phyloP scores from a whole-genome alignment of 1,140 invertebrate genomes.

The Scaptomyza hsui region DNA sequence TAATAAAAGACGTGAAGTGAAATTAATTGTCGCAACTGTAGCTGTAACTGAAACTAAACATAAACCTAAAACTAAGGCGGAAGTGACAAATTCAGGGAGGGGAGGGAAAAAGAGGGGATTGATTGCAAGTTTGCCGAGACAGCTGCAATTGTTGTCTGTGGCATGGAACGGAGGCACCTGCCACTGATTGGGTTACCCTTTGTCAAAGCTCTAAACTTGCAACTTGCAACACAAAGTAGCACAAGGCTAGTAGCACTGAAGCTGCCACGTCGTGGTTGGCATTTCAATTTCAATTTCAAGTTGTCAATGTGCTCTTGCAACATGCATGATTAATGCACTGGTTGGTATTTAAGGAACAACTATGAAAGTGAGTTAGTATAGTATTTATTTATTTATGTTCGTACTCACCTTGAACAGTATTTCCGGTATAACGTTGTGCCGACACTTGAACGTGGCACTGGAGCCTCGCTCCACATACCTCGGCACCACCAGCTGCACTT shows the following conservation, averaged over 20 bases:
- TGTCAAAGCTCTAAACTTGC: conserved; percentile 35
- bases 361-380: conserved; percentile 33
- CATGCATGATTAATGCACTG: conserved; percentile 45
- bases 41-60: conserved; percentile 36
- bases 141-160: conserved; percentile 37
- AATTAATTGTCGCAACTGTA: conserved; percentile 73
- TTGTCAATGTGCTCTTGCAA: conserved; percentile 47
- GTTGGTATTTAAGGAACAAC: conserved; percentile 15
- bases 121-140: conserved; percentile 49
- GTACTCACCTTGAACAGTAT: conserved; percentile 87
- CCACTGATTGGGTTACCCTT: conserved; percentile 38
- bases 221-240: conserved; percentile 50
- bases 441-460: conserved; percentile 86
- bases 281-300: conserved; percentile 71
- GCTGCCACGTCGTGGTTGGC: conserved; percentile 29
- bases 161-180: conserved; percentile 58
- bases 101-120: conserved; percentile 5
- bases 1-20: conserved; percentile 77
- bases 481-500: conserved; percentile 78
- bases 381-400: background rate
- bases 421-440: conserved; percentile 87
- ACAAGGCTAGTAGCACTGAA: conserved; percentile 62
- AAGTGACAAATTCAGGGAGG: conserved; percentile 40
- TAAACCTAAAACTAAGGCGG: conserved; percentile 27
- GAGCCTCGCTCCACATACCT: conserved; percentile 82